These are phyloP conservation scores for Rhynchotus rufescens DNA, from an alignment of 2,797 vertebrate genomes.

Conservation along the genomic window DNA sequence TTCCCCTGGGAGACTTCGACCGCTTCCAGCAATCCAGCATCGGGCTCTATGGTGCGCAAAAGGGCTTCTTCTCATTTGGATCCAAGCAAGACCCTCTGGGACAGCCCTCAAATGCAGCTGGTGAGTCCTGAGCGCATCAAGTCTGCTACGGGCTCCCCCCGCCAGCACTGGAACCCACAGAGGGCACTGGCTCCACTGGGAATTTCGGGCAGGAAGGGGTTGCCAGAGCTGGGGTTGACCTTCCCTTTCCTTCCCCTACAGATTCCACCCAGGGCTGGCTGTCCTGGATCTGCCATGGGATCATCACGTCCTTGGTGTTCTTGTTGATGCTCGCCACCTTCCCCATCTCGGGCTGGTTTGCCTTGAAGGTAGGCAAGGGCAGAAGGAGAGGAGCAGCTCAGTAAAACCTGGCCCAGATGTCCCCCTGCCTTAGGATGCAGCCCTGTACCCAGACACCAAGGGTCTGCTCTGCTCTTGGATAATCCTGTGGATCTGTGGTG, in stretches of 20 bases:
- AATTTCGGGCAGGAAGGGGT: neutral
- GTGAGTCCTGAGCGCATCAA: conserved; percentile 42
- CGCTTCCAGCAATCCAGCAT: conserved; percentile 74
- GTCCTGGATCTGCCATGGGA: conserved; percentile 86
- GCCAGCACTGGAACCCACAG: no score
- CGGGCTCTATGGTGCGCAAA: conserved; percentile 76
- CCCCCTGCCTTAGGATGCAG: neutral
- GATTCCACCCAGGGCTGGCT: conserved; percentile 85
- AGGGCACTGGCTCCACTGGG: neutral
- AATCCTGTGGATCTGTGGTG: no score
- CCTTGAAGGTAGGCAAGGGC: conserved; percentile 85
- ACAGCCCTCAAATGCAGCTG: neutral
- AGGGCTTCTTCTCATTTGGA: conserved; percentile 43
- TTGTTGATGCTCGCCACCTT: conserved; percentile 86
- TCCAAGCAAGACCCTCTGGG: conserved; percentile 38
- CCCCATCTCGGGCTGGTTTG: conserved; percentile 91
- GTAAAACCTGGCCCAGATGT: neutral
- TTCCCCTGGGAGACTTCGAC: conserved; percentile 81
- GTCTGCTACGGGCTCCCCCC: no score
- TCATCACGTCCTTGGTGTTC: conserved; percentile 86
- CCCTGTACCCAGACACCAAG: no score
- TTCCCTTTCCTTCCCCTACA: conserved; percentile 1
- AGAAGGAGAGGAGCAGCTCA: neutral
- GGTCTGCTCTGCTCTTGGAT: no score
- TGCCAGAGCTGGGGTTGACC: neutral